Evolutionary conservation across 1,140 invertebrate genomes (phyloP).

Genomic region (Thalassaphorura encarpata): DNA sequence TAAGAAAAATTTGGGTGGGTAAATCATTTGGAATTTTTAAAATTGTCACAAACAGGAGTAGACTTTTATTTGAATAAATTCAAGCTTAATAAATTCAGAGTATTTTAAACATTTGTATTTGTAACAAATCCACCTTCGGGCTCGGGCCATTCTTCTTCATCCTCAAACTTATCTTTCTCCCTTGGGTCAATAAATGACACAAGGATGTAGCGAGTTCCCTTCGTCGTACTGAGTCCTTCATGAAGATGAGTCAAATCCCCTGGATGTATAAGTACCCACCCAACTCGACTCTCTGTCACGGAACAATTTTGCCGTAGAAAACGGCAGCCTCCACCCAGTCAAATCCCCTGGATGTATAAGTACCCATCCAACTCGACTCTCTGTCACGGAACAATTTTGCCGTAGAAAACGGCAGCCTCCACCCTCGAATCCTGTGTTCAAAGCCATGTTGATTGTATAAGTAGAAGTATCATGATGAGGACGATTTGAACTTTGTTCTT

Average conservation of each 20-base stretch:
- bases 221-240: slow-evolving; percentile 77
- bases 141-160: too few relatives aligned
- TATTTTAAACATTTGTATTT: too few relatives aligned
- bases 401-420: slow-evolving; percentile 70
- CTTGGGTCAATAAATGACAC: slow-evolving; percentile 97
- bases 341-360: slow-evolving; percentile 93
- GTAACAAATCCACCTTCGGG: too few relatives aligned
- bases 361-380: slow-evolving; percentile 82
- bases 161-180: too few relatives aligned
- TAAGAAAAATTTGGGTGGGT: too few relatives aligned
- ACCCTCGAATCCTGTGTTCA: slow-evolving; percentile 76
- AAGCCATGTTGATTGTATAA: slow-evolving; percentile 94
- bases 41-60: too few relatives aligned
- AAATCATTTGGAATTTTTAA: too few relatives aligned
- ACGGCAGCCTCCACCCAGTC: slow-evolving; percentile 64
- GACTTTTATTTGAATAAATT: too few relatives aligned
- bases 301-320: slow-evolving; percentile 95
- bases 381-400: slow-evolving; percentile 88
- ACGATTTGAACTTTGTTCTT: slow-evolving; percentile 83
- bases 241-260: slow-evolving; percentile 93
- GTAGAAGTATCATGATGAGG: slow-evolving; percentile 98
- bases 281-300: slow-evolving; percentile 68
- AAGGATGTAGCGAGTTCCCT: slow-evolving; percentile 95
- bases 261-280: slow-evolving; percentile 96
- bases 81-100: too few relatives aligned